Evolutionary conservation across 2,888 invertebrate genomes (phyloP), one percentile per base, ranked within the genome.

Genomic region (Heteromyza rotundicornis): DNA sequence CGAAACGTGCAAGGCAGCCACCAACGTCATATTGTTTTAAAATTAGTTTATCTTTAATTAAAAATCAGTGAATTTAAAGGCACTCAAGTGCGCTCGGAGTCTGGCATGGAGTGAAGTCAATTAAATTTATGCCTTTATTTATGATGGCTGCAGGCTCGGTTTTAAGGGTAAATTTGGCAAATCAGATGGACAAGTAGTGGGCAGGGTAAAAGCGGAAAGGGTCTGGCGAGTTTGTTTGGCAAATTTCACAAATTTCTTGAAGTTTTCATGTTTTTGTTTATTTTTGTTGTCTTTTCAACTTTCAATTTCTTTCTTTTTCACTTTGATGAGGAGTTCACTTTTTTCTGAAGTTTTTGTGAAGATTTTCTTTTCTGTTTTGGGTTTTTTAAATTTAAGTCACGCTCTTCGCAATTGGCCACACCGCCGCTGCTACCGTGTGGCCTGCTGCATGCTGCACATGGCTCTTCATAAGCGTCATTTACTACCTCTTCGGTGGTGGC

Each of bases 371-470:
- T 73, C 73, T 73, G 71, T 75, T 69, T 73, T 75, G 75, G n/a
- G n/a, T n/a, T 72, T 67, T 70, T 75, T 47, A 71, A 73, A 74
- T 75, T 67, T 73, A 74, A 75, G 75, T 77, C 77, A 78, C 78
- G 78, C 76, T 74, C 74, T 71, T 67, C 69, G 74, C 73, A 76
- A 75, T 76, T 64, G 68, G 69, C 71, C 61, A 65, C 66, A 64
- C 52, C n/a, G n/a, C 44, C 50, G 47, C 52, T 54, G 58, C 60
- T 54, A 64, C 71, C 61, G 64, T 62, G 62, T 64, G 59, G 50
- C 60, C 51, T 27, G 19, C 22, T 62, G 19, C 54, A n/a, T n/a
- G 16, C 36, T 27, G 27, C 36, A 53, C 24, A n/a, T 40, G 10
- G n/a, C n/a, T n/a, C n/a, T n/a, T n/a, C n/a, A n/a, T n/a, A n/a